Conservation (phyloP, 2,888 invertebrate species). For the Pseudeuparius sepicola region DNA sequence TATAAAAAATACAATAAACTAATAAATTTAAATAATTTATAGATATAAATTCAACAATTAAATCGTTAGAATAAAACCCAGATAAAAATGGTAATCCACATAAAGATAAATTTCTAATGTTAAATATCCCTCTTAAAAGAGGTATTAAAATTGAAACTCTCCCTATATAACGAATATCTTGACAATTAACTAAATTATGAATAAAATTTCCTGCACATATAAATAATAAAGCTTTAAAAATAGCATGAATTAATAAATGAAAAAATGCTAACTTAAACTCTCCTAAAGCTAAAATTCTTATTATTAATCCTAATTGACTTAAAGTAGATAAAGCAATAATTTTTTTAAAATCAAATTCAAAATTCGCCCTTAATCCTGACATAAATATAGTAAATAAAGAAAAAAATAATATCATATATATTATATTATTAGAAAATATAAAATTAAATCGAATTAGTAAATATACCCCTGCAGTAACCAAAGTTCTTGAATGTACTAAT, state of each 20-base stretch:
- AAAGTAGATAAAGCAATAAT: conserved; percentile 65
- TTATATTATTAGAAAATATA: conserved; percentile 40
- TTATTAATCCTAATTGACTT: conserved; percentile 66
- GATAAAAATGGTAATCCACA: conserved; percentile 40
- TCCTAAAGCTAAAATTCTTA: conserved; percentile 42
- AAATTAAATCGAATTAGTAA: conserved; percentile 59
- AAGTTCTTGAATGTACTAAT: conserved; percentile 20
- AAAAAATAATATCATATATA: conserved; percentile 48
- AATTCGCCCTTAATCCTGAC: conserved; percentile 49
- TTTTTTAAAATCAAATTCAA: conserved; percentile 64
- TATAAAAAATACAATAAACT: conserved; percentile 45
- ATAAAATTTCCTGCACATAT: conserved; percentile 61
- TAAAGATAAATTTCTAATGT: conserved; percentile 35
- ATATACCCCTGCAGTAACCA: conserved; percentile 66
- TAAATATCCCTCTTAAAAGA: conserved; percentile 42
- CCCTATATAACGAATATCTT: conserved; percentile 59
- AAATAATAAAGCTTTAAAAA: conserved; percentile 69
- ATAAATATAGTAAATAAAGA: conserved; percentile 51
- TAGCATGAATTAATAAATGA: conserved; percentile 62
- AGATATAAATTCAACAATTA: conserved; percentile 49
- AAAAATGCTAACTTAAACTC: conserved; percentile 52
- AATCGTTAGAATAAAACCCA: conserved; percentile 53
- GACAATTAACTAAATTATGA: conserved; percentile 51
- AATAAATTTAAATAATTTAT: conserved; percentile 45
- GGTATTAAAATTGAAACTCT: conserved; percentile 42